phyloP scores from a whole-genome alignment of 1,140 invertebrate species.

The Eueides isabella region DNA sequence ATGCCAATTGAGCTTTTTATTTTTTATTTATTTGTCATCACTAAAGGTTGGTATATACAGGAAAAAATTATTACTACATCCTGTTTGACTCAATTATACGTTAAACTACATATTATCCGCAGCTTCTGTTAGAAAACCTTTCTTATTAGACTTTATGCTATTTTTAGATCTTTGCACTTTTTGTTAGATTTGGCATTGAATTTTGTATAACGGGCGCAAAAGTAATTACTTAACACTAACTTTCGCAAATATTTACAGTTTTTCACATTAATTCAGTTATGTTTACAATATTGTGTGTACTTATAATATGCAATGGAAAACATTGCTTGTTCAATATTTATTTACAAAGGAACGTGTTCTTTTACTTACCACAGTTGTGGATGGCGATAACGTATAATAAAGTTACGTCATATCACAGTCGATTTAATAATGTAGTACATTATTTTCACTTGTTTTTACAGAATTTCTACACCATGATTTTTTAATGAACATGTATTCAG shows the following conservation, averaged over 20 bases:
- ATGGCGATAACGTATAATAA: slow-evolving; percentile 12
- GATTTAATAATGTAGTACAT: slow-evolving; percentile 29
- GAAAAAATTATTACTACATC: neutral
- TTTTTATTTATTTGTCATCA: neutral
- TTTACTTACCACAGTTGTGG: slow-evolving; percentile 25
- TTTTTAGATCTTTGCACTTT: neutral
- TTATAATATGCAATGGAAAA: slow-evolving; percentile 14
- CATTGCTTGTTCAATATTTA: slow-evolving; percentile 28
- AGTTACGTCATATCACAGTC: slow-evolving; percentile 24
- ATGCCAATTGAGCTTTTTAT: neutral
- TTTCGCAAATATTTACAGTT: neutral
- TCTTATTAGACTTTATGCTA: neutral
- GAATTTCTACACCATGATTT: slow-evolving; percentile 27
- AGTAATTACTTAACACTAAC: neutral
- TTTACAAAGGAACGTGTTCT: slow-evolving; percentile 19
- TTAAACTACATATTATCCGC: neutral
- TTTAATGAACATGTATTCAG: slow-evolving; percentile 38
- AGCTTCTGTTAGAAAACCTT: neutral
- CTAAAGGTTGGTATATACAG: neutral
- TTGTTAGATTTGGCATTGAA: neutral
- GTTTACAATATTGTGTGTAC: slow-evolving; percentile 4
- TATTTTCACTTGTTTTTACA: slow-evolving; percentile 34
- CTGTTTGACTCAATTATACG: neutral
- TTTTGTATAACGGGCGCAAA: neutral
- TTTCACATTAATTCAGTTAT: slow-evolving; percentile 1